These are phyloP conservation scores for Nomada flava DNA, from an alignment of 2,888 invertebrate genomes.

Conservation along the genomic window DNA sequence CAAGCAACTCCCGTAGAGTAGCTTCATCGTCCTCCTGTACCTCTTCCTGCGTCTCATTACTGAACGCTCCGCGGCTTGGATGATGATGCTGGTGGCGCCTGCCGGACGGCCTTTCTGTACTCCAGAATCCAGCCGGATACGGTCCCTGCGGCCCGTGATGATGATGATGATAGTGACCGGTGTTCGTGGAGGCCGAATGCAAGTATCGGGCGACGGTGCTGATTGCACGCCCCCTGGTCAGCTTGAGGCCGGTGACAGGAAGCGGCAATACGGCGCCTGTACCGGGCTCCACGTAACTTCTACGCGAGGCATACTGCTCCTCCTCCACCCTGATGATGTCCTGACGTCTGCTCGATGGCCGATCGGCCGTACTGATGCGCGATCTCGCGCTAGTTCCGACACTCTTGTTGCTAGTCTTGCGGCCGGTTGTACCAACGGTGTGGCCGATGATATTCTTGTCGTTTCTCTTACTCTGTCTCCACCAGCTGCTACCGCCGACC, in stretches of 20 bases:
- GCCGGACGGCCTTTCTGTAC: constrained; percentile 81
- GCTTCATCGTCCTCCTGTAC: constrained; percentile 92
- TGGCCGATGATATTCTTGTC: constrained; percentile 37
- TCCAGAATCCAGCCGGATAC: constrained; percentile 35
- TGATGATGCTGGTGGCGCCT: constrained; percentile 82
- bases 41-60: constrained; percentile 94
- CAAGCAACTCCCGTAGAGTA: constrained; percentile 97
- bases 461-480: constrained; percentile 45
- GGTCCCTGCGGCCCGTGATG: constrained; percentile 69
- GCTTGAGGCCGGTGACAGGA: constrained; percentile 83
- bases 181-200: constrained; percentile 79
- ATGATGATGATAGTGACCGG: constrained; percentile 74
- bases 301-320: constrained; percentile 81
- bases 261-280: constrained; percentile 82
- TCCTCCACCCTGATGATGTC: constrained; percentile 79
- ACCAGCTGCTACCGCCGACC: constrained; percentile 69
- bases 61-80: constrained; percentile 87
- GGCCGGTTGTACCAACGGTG: constrained; percentile 47
- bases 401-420: constrained; percentile 41
- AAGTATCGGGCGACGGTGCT: constrained; percentile 82
- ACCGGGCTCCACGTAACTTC: constrained; percentile 79
- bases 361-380: constrained; percentile 69
- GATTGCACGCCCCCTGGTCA: constrained; percentile 83
- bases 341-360: constrained; percentile 61
- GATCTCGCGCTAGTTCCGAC: constrained; percentile 60